phyloP scores from a whole-genome alignment of 2,113 vertebrate genomes.

The Phalacrocorax aristotelis region DNA sequence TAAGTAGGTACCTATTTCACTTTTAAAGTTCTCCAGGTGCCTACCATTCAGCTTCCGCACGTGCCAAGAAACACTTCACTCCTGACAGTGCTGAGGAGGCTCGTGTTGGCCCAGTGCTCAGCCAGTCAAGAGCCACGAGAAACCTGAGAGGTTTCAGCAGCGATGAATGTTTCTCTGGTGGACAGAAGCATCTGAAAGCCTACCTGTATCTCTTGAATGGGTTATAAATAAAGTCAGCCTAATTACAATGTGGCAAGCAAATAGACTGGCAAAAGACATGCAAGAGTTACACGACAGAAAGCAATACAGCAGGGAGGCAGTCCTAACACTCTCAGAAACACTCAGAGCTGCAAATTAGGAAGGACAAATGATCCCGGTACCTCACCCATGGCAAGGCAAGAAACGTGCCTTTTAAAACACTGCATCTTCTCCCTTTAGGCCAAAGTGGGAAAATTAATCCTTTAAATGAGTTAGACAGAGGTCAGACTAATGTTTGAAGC shows the following conservation, averaged over 20 bases:
- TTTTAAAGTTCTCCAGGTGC: constrained; percentile 39
- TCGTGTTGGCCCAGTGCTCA: rapidly evolving
- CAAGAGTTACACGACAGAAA: rapidly evolving
- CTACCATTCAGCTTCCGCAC: neutral
- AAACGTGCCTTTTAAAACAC: neutral
- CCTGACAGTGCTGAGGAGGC: neutral
- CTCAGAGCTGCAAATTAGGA: neutral
- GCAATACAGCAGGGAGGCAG: neutral
- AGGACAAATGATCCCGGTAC: neutral
- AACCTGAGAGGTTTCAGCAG: neutral
- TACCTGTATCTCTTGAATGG: neutral
- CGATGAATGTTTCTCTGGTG: rapidly evolving
- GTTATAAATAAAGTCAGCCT: neutral
- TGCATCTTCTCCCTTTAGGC: neutral
- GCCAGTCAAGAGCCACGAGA: neutral
- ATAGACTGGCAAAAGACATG: neutral
- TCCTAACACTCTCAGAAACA: neutral
- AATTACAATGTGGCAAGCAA: neutral
- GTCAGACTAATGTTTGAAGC: neutral
- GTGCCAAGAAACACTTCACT: constrained; percentile 13
- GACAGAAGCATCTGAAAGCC: neutral
- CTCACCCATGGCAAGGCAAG: neutral
- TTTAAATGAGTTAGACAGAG: neutral
- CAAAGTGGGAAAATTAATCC: neutral
- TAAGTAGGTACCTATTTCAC: constrained; percentile 2